Conservation (phyloP, 2,113 vertebrate species). For the Corythornis vintsioides region DNA sequence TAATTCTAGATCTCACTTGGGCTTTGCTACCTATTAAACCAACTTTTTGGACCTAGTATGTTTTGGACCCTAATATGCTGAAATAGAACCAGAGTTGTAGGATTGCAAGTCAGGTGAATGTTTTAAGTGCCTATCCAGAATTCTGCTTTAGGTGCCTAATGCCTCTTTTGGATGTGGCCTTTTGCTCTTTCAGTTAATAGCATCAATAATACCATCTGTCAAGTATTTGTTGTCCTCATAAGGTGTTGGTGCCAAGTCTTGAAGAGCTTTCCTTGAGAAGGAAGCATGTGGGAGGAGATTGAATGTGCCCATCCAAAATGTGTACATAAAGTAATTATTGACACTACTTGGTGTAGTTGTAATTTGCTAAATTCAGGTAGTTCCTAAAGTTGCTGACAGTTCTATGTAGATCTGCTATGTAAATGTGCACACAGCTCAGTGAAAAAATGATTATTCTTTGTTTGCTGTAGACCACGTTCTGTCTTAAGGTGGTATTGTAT, state of each 20-base stretch:
- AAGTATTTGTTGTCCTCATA: background rate
- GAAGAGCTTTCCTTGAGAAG: background rate
- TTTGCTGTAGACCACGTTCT: background rate
- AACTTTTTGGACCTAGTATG: background rate
- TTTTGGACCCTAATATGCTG: background rate
- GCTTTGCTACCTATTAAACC: background rate
- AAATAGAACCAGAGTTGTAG: background rate
- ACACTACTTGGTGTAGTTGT: background rate
- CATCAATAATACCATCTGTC: background rate
- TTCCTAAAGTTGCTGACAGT: background rate
- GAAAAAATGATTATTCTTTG: background rate
- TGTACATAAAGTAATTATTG: background rate
- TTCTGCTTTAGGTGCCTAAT: background rate
- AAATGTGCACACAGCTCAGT: background rate
- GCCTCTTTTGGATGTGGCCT: background rate
- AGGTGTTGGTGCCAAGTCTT: background rate
- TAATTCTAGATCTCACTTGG: background rate
- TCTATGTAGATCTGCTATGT: background rate
- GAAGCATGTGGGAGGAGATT: background rate
- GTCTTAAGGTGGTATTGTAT: background rate
- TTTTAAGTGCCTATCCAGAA: background rate
- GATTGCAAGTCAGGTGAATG: background rate
- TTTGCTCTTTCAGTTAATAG: background rate
- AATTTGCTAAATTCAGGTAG: constrained; percentile 10
- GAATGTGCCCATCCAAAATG: background rate